Evolutionary conservation across 2,888 invertebrate species (phyloP).

Genomic region (Nasonovia ribisnigri): DNA sequence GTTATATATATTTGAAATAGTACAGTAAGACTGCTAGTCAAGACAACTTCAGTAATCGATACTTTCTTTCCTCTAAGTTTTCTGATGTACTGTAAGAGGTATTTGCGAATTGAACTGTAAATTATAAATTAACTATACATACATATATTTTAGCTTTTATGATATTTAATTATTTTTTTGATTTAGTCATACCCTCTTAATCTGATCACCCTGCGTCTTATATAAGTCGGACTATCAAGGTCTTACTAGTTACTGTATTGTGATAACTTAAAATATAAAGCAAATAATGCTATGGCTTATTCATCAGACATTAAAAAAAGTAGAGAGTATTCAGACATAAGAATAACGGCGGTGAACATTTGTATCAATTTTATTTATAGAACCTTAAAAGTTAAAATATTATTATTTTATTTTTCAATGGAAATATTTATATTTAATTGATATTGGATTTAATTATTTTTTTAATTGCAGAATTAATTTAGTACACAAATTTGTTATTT

Average conservation of each 20-base stretch:
- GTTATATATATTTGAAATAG: neutral
- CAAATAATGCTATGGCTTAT: neutral
- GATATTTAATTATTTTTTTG: neutral
- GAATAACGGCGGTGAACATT: neutral
- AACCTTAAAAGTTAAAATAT: too few relatives aligned
- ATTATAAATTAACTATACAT: neutral
- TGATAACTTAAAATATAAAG: neutral
- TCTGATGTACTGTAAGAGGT: neutral
- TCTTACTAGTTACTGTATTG: neutral
- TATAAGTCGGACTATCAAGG: neutral
- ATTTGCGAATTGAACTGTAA: neutral
- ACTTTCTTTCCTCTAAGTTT: neutral
- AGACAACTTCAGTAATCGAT: neutral
- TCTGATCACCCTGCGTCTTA: neutral
- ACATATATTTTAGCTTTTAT: neutral
- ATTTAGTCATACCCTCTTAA: neutral
- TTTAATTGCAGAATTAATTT: neutral
- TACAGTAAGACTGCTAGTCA: neutral
- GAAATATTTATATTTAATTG: neutral
- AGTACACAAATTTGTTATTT: too few relatives aligned
- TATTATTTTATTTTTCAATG: neutral
- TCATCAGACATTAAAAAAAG: neutral
- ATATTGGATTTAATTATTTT: neutral
- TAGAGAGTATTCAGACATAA: neutral
- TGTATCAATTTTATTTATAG: neutral